Percentiles rank a stretch among this genome's conserved stretches.
These are phyloP conservation scores for Andrena dorsata DNA, from an alignment of 2,888 invertebrate genomes.

Conservation along the genomic window DNA sequence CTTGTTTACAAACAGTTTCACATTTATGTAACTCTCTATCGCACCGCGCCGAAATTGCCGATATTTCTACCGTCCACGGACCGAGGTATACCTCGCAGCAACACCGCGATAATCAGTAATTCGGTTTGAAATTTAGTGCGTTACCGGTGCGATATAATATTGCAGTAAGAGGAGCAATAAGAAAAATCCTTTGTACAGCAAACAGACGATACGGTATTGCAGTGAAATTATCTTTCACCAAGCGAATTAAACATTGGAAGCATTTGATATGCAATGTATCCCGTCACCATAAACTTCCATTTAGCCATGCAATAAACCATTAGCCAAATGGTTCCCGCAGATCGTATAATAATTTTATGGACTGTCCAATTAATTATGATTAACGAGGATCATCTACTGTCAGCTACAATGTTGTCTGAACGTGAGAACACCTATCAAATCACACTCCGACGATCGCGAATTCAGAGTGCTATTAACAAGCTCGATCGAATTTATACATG, in stretches of 20 bases:
- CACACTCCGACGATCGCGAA: conserved; percentile 23
- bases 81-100: conserved; percentile 11
- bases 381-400: conserved; percentile 33
- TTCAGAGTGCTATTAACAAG: conserved; percentile 21
- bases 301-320: conserved; percentile 36
- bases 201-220: not conserved
- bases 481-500: conserved; percentile 45
- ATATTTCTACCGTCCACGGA: conserved; percentile 32
- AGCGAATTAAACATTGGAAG: conserved; percentile 15
- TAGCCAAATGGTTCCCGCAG: conserved; percentile 45
- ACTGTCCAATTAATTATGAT: conserved; percentile 53
- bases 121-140: not conserved
- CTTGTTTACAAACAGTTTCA: conserved; percentile 68
- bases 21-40: conserved; percentile 54
- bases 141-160: not conserved
- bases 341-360: conserved; percentile 53
- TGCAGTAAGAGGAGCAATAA: not conserved
- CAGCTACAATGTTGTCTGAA: not conserved
- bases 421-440: not conserved
- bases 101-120: conserved; percentile 7
- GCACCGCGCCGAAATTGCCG: conserved; percentile 54
- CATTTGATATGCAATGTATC: conserved; percentile 24
- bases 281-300: conserved; percentile 19
- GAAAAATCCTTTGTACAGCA: not conserved
- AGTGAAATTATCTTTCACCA: conserved; percentile 11